Percentiles rank a stretch among this genome's conserved stretches.
These are phyloP conservation scores for Calliscelio sp. DNA, from an alignment of 2,888 invertebrate species.

Conservation along the genomic window DNA sequence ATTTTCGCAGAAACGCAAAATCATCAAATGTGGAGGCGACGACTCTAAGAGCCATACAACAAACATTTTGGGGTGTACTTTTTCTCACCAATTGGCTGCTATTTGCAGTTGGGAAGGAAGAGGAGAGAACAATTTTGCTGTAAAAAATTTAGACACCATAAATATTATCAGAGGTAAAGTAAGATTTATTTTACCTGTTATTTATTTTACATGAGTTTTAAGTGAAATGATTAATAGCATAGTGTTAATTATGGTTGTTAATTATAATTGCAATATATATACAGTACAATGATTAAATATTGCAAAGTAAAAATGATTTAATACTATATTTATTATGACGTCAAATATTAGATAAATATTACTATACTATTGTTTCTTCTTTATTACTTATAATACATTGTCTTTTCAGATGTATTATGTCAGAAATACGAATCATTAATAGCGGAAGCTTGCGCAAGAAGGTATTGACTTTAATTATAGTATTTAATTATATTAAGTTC, in stretches of 20 bases:
- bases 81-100: not conserved
- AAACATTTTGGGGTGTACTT: not conserved
- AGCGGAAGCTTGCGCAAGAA: too few relatives aligned
- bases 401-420: not conserved
- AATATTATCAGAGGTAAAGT: constrained; percentile 8
- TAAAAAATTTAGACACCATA: not conserved
- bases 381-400: too few relatives aligned
- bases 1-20: too few relatives aligned
- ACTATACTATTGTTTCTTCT: not conserved
- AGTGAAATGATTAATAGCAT: too few relatives aligned
- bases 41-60: not conserved
- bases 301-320: too few relatives aligned
- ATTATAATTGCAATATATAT: not conserved
- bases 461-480: too few relatives aligned
- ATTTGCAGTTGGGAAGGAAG: not conserved
- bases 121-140: not conserved
- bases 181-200: not conserved
- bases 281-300: not conserved
- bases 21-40: too few relatives aligned
- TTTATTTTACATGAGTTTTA: too few relatives aligned
- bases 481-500: too few relatives aligned
- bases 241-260: too few relatives aligned
- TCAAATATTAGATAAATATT: too few relatives aligned
- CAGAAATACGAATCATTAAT: not conserved
- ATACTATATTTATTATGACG: too few relatives aligned